Base-by-base conservation (phyloP, 2,797 vertebrate genomes). In the Enteromius afrohamiltoni region DNA sequence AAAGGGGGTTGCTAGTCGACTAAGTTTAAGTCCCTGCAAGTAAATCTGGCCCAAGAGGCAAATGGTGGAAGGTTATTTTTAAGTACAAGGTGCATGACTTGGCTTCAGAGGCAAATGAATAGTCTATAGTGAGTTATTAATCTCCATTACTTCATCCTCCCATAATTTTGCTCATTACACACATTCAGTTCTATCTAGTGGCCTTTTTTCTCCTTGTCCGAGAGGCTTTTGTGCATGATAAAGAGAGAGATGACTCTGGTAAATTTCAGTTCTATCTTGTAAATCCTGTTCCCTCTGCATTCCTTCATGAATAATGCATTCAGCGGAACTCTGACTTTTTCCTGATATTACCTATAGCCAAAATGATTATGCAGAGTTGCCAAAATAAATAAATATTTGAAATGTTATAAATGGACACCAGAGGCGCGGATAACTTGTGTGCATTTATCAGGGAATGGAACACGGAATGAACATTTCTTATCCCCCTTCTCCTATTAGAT, bases 311-410 rank as follows among this genome's bases (percentile, higher is more conserved):
- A 94, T 93, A 93, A 93, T 93, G 89, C 89, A 93, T 92, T 74
- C n/a, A 47, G 83, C 84, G 82, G 80, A 67, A 87, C 88, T 86
- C 42, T 75, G 87, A 85, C 89, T 92, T 92, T 89, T 92, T 93
- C 90, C 90, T 76, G 86, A 85, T 89, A 93, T 93, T 91, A 94
- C 93, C 93, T 94, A 92, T 93, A 90, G 92, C 92, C 89, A 93
- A 91, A 92, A 91, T 91, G 89, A 93, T 94, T 93, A 94, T 93
- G 88, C 90, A 91, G 90, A 92, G 91, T 91, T 86, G 53, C 69
- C 49, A 85, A 91, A 91, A 93, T 92, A 94, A 93, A 92, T 90
- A 93, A 93, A 94, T 90, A 94, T 93, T 91, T 80, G 0, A 75
- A 92, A 90, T 83, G 87, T 91, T 91, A 93, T 92, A 93, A 94